phyloP scores from a whole-genome alignment of 2,797 vertebrate species.

The Anniella stebbinsi region DNA sequence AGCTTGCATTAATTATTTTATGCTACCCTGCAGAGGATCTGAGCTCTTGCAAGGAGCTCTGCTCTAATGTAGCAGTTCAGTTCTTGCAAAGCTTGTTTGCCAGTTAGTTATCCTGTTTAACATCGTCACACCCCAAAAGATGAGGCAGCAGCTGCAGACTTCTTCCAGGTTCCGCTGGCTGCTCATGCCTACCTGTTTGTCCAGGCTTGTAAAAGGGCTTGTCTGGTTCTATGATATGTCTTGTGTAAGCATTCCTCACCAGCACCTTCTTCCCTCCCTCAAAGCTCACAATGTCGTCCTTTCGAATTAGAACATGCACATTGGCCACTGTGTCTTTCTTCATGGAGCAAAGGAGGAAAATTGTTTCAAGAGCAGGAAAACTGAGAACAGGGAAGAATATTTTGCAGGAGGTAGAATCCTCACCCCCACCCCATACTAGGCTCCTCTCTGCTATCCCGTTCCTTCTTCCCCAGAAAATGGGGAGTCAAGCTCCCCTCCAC shows the following conservation, averaged over 20 bases:
- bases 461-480: not conserved
- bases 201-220: constrained; percentile 71
- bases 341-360: constrained; percentile 32
- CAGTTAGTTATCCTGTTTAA: not conserved
- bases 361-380: not conserved
- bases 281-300: constrained; percentile 41
- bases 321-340: constrained; percentile 62
- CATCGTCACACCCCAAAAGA: not conserved
- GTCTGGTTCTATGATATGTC: constrained; percentile 68
- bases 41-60: not conserved
- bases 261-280: constrained; percentile 69
- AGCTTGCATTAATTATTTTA: not conserved
- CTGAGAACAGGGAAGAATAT: not conserved
- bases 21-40: not conserved
- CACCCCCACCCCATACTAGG: not conserved
- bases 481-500: not conserved
- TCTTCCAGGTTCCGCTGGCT: not conserved
- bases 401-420: not conserved
- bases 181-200: constrained; percentile 63
- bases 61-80: not conserved
- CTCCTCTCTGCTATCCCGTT: not conserved
- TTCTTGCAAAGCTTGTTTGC: not conserved
- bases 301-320: constrained; percentile 55
- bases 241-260: constrained; percentile 41
- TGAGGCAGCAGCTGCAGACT: not conserved